Conservation (phyloP, 2,888 invertebrate genomes). For the Phortica magna region DNA sequence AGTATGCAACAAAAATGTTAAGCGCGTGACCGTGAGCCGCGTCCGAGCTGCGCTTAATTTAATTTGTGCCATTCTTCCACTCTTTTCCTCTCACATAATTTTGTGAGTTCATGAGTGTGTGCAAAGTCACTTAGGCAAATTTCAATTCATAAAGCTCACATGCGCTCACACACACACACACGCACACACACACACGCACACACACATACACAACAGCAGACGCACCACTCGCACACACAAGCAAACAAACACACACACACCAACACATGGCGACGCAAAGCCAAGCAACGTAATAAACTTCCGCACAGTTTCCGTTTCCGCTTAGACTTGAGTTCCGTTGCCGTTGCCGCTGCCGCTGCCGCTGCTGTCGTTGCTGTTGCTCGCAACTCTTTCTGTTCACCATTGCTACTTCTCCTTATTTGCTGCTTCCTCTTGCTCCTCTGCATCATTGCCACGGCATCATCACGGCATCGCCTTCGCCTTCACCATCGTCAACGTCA, state of each 20-base stretch:
- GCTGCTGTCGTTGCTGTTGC: neutral
- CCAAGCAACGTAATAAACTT: constrained; percentile 29
- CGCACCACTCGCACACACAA: neutral
- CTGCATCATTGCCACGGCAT: neutral
- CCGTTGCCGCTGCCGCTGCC: neutral
- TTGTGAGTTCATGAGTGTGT: constrained; percentile 1
- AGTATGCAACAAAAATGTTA: constrained; percentile 13
- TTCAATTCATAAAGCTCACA: constrained; percentile 24
- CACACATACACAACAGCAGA: neutral
- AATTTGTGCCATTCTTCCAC: constrained; percentile 9
- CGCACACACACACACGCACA: neutral
- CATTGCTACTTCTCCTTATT: constrained; percentile 10
- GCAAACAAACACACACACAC: neutral
- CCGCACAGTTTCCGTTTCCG: constrained; percentile 34
- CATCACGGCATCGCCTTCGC: neutral
- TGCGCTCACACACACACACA: neutral
- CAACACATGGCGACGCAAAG: neutral
- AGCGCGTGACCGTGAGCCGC: neutral
- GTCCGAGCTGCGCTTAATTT: constrained; percentile 19
- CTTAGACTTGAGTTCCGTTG: constrained; percentile 22
- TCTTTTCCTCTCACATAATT: neutral
- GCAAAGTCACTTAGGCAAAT: constrained; percentile 25
- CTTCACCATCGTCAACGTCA: neutral
- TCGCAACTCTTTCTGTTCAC: neutral
- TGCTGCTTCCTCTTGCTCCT: neutral